phyloP scores from a whole-genome alignment of 2,113 vertebrate species.

The Ardeotis arabs region DNA sequence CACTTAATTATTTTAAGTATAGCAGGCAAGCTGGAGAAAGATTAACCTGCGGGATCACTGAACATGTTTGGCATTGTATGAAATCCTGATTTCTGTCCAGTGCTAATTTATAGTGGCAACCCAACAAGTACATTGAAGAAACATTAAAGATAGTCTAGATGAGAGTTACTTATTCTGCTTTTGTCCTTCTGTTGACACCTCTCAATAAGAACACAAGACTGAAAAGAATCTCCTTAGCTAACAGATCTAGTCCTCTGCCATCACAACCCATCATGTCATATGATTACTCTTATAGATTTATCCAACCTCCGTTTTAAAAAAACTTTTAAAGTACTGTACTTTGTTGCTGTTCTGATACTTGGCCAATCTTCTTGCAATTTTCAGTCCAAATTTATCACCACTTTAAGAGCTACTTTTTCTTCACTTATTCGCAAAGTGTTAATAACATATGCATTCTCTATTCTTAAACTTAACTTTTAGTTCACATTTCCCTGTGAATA shows the following conservation, averaged over 20 bases:
- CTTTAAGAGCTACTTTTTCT: neutral
- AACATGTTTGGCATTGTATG: neutral
- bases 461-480: neutral
- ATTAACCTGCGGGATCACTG: neutral
- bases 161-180: neutral
- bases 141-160: neutral
- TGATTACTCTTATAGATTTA: neutral
- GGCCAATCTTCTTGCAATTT: neutral
- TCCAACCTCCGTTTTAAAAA: neutral
- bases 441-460: neutral
- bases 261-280: neutral
- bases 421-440: neutral
- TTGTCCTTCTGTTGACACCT: neutral
- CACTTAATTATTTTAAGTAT: neutral
- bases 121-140: neutral
- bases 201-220: neutral
- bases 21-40: neutral
- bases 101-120: neutral
- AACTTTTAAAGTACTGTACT: neutral
- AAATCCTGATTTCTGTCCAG: neutral
- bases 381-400: neutral
- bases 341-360: neutral
- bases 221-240: neutral
- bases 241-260: neutral
- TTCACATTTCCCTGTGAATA: neutral